phyloP scores from a whole-genome alignment of 2,113 vertebrate genomes.

The Psilopogon haemacephalus region DNA sequence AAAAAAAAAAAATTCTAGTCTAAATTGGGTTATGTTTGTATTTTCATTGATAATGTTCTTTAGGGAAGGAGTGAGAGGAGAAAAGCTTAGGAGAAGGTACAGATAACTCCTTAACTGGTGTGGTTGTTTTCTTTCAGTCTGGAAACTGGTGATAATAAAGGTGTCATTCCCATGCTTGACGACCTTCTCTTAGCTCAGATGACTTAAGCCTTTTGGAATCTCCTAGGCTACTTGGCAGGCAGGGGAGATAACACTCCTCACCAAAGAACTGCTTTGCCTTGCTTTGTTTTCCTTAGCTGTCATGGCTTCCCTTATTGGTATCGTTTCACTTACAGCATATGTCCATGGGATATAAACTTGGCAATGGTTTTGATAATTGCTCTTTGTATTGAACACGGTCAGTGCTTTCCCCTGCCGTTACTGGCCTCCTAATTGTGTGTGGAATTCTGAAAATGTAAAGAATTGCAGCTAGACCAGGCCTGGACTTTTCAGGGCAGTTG shows the following conservation, averaged over 20 bases:
- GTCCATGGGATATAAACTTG: conserved; percentile 45
- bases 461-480: conserved; percentile 64
- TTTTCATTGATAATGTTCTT: background rate
- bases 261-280: background rate
- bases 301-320: background rate
- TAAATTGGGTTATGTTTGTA: conserved; percentile 31
- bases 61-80: conserved; percentile 4
- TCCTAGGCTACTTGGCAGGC: background rate
- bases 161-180: background rate
- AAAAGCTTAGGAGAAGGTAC: background rate
- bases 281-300: background rate
- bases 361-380: conserved; percentile 56
- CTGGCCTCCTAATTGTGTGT: conserved; percentile 38
- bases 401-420: conserved; percentile 36
- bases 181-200: background rate
- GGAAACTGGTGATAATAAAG: background rate
- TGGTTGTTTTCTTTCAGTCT: background rate
- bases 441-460: conserved; percentile 73
- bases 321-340: conserved; percentile 8
- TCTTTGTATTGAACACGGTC: conserved; percentile 4
- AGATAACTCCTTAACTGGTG: background rate
- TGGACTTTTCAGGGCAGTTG: conserved; percentile 66
- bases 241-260: background rate
- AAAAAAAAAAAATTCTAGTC: too few species aligned
- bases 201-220: conserved; percentile 59